Evolutionary conservation across 1,140 invertebrate species (phyloP).

Genomic region (Bathynomus jamesi): DNA sequence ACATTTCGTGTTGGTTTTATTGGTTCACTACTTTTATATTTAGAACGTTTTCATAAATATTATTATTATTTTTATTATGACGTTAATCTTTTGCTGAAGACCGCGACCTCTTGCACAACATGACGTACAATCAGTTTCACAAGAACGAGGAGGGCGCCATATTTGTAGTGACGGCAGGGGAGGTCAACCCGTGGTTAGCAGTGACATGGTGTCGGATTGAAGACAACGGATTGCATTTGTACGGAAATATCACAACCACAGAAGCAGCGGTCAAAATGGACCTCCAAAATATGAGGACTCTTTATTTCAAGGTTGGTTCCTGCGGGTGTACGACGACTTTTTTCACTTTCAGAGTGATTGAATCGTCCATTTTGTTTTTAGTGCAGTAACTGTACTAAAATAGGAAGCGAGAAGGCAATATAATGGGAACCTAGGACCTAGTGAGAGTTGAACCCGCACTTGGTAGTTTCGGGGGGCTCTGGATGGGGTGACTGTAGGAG

Average conservation of each 20-base stretch:
- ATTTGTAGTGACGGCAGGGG: slow-evolving; percentile 79
- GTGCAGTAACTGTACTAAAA: no score
- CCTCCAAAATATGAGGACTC: slow-evolving; percentile 85
- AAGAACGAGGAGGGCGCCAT: slow-evolving; percentile 84
- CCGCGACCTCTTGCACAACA: slow-evolving; percentile 82
- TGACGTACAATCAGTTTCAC: slow-evolving; percentile 72
- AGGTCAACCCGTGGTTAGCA: slow-evolving; percentile 87
- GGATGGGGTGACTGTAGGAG: no score
- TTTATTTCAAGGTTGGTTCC: slow-evolving; percentile 79
- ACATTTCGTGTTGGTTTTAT: slow-evolving; percentile 11
- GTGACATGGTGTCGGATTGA: slow-evolving; percentile 79
- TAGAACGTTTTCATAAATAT: slow-evolving; percentile 40
- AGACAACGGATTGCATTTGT: slow-evolving; percentile 80
- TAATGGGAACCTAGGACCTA: no score
- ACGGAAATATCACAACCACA: slow-evolving; percentile 91
- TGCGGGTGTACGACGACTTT: no score
- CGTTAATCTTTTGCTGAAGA: slow-evolving; percentile 50
- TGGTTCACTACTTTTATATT: not conserved
- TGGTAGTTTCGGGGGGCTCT: no score
- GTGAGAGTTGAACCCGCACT: no score
- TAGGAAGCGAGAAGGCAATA: no score
- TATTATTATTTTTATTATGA: not conserved
- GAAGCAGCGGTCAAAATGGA: slow-evolving; percentile 72
- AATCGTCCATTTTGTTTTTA: no score
- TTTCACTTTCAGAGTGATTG: no score